phyloP scores from a whole-genome alignment of 2,797 vertebrate genomes.

The Lophius americanus region DNA sequence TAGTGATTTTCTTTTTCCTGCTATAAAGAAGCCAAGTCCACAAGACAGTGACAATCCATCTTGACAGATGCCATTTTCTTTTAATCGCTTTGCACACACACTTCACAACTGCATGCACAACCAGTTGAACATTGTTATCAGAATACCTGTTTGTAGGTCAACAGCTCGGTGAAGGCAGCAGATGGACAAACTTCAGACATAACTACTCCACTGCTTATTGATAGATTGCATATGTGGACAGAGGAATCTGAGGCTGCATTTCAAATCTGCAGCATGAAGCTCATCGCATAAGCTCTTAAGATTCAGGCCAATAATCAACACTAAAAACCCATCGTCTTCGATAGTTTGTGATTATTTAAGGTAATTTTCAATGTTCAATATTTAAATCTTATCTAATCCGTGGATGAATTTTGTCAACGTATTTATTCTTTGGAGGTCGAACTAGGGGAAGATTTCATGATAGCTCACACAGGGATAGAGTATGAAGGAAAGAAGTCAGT shows the following conservation, averaged over 20 bases:
- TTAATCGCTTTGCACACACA: slow-evolving; percentile 3
- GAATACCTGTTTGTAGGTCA: slow-evolving; percentile 31
- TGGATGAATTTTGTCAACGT: neutral
- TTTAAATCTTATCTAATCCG: neutral
- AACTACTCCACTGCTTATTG: slow-evolving; percentile 10
- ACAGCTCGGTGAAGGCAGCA: slow-evolving; percentile 31
- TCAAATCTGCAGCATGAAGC: slow-evolving; percentile 1
- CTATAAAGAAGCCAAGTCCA: neutral
- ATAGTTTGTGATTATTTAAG: neutral
- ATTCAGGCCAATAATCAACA: too few species aligned
- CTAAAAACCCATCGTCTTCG: too few species aligned
- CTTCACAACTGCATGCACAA: slow-evolving; percentile 24
- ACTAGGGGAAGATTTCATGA: neutral
- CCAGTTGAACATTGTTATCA: neutral
- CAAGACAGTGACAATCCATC: slow-evolving; percentile 6
- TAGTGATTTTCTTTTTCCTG: neutral
- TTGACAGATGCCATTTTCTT: slow-evolving; percentile 6
- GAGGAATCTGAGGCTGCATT: neutral
- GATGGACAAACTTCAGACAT: slow-evolving; percentile 24
- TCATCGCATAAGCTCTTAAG: neutral
- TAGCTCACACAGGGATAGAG: neutral
- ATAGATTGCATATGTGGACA: neutral
- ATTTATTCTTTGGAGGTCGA: neutral
- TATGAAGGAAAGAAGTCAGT: too few species aligned
- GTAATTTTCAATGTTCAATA: neutral